These are phyloP conservation scores for Cephus runcator DNA, from an alignment of 2,888 invertebrate genomes.

Conservation along the genomic window DNA sequence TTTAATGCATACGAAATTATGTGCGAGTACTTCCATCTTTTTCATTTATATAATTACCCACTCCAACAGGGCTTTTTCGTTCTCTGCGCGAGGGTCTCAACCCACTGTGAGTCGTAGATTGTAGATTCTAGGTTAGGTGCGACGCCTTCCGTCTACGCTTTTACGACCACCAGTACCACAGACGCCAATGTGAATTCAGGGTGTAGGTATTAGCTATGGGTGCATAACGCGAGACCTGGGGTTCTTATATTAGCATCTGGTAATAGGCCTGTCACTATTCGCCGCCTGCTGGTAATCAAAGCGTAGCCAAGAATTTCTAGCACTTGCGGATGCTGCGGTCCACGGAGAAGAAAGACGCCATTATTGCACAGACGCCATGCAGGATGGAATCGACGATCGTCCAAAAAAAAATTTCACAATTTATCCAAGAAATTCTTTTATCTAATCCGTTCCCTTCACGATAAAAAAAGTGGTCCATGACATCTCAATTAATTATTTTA, in stretches of 20 bases:
- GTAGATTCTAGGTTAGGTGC: background rate
- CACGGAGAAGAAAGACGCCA: background rate
- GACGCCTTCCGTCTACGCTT: background rate
- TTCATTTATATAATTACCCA: constrained; percentile 40
- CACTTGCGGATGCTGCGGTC: background rate
- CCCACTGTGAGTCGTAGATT: background rate
- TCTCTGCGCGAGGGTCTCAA: background rate
- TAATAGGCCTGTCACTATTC: constrained; percentile 47
- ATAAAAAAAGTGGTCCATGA: too few relatives aligned
- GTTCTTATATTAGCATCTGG: constrained; percentile 45
- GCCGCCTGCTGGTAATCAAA: constrained; percentile 40
- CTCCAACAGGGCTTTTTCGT: constrained; percentile 3
- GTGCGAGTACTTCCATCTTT: constrained; percentile 25
- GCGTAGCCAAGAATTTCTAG: constrained; percentile 17
- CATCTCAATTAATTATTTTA: too few relatives aligned
- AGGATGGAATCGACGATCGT: too few relatives aligned
- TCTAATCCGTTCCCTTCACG: too few relatives aligned
- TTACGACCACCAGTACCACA: background rate
- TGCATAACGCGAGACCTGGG: background rate
- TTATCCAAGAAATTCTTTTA: background rate
- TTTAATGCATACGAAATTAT: constrained; percentile 46
- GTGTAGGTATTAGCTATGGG: background rate
- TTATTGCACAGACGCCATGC: too few relatives aligned
- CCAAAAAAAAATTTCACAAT: background rate
- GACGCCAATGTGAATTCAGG: background rate